Evolutionary conservation across 1,140 invertebrate genomes (phyloP).

Genomic region (Drosophila willistoni): DNA sequence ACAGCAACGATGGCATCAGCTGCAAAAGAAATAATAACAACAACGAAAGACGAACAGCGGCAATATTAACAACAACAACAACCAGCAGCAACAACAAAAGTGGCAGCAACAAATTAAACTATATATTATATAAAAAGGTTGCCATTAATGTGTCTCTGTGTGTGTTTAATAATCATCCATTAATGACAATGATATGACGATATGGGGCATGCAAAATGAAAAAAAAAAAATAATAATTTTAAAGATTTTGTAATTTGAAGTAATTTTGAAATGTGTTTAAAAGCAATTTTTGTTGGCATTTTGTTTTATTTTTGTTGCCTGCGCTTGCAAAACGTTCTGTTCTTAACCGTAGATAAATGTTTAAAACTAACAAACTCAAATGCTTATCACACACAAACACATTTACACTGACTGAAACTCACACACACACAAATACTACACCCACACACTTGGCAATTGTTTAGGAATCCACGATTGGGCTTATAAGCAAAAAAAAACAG

Average conservation of each 20-base stretch:
- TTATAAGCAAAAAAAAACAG: background rate
- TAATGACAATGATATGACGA: conserved; percentile 30
- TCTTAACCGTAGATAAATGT: conserved; percentile 50
- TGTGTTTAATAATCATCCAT: conserved; percentile 51
- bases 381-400: conserved; percentile 36
- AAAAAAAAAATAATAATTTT: background rate
- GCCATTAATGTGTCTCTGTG: conserved; percentile 69
- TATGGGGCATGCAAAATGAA: background rate
- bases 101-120: conserved; percentile 73
- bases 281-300: conserved; percentile 47
- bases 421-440: conserved; percentile 23
- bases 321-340: conserved; percentile 67
- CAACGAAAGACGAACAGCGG: conserved; percentile 8
- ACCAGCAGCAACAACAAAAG: conserved; percentile 13
- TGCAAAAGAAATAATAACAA: conserved; percentile 11
- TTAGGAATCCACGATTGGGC: conserved; percentile 47
- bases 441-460: conserved; percentile 42
- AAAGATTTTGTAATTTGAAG: conserved; percentile 13
- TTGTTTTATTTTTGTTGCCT: conserved; percentile 64
- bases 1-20: conserved; percentile 17
- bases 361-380: conserved; percentile 23
- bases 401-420: conserved; percentile 23
- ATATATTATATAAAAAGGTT: conserved; percentile 78
- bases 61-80: background rate
- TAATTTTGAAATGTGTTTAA: background rate